Evolutionary conservation across 1,140 invertebrate species (phyloP), one percentile per base, ranked within the genome.

Genomic region (Neotoxoptera formosana): DNA sequence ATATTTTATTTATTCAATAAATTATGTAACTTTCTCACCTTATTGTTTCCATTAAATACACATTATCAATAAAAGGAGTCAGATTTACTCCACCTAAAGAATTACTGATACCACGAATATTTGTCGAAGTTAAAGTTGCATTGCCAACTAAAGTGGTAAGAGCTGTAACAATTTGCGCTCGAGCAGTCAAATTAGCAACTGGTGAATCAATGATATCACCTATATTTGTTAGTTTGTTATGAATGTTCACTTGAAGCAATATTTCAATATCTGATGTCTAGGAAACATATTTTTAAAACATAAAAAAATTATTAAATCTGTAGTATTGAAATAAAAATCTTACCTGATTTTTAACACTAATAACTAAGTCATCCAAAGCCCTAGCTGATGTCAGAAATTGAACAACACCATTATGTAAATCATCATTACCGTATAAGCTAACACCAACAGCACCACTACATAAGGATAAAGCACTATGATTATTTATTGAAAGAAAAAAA

Each of bases 391-490:
- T 96, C 93, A 98, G 96, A 93, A 98, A 96, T 95, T 97, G 97
- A 92, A 97, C 96, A 94, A 99, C 95, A 21, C 98, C 98, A 95
- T 98, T 98, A 96, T 99, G 98, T 53, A 98, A 96, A 95, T 98
- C 98, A 95, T 99, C 98, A 95, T 99, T 99, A 76, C 98, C 98
- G 96, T 98, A 99, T 47, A 99, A 96, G 89, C 98, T 98, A 93
- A 97, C 96, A 90, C 95, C 96, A 84, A 96, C 95, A 11, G 96
- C 95, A 93, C 94, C 95, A 94, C 96, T 96, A 94, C 23, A 94
- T 95, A 94, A 94, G 91, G 88, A 91, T 41, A 94, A 90, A 41
- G 86, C 20, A 88, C 47, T n/a, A 89, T 84, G 30, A 88, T 30
- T 89, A 89, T 56, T 7, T 41, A 34, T 48, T 34, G 60, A 8